phyloP scores from a whole-genome alignment of 2,797 vertebrate genomes.

The Sebastes oblongus region DNA sequence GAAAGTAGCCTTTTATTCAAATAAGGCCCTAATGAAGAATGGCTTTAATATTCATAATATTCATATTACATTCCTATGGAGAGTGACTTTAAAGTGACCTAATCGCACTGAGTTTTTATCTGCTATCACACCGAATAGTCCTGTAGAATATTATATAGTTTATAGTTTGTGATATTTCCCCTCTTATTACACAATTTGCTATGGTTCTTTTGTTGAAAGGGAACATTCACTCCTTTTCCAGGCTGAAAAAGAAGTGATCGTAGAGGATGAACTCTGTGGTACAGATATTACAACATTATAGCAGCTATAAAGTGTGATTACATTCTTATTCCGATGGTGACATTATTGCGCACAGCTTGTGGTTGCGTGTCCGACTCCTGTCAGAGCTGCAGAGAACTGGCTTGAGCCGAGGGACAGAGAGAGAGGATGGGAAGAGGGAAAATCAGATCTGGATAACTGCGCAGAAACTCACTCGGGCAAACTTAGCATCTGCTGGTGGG shows the following conservation, averaged over 20 bases:
- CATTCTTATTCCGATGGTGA: conserved; percentile 75
- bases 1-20: conserved; percentile 29
- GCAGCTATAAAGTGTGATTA: conserved; percentile 60
- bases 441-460: conserved; percentile 73
- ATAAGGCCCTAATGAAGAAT: conserved; percentile 29
- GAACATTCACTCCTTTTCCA: conserved; percentile 10
- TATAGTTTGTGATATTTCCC: conserved; percentile 23
- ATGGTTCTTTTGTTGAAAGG: conserved; percentile 22
- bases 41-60: conserved; percentile 33
- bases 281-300: conserved; percentile 35
- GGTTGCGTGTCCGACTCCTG: conserved; percentile 82
- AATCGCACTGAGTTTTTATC: conserved; percentile 2
- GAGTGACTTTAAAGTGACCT: conserved; percentile 16
- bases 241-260: conserved; percentile 12
- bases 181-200: conserved; percentile 3
- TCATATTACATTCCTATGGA: conserved; percentile 34
- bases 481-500: conserved; percentile 8
- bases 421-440: conserved; percentile 64
- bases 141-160: conserved; percentile 20
- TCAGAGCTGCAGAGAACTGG: conserved; percentile 81
- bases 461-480: conserved; percentile 3
- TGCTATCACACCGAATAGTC: conserved; percentile 6
- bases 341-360: conserved; percentile 76
- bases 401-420: conserved; percentile 72
- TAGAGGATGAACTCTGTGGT: conserved; percentile 17